Evolutionary conservation across 1,140 invertebrate genomes (phyloP).

Genomic region (Batillaria attramentaria): DNA sequence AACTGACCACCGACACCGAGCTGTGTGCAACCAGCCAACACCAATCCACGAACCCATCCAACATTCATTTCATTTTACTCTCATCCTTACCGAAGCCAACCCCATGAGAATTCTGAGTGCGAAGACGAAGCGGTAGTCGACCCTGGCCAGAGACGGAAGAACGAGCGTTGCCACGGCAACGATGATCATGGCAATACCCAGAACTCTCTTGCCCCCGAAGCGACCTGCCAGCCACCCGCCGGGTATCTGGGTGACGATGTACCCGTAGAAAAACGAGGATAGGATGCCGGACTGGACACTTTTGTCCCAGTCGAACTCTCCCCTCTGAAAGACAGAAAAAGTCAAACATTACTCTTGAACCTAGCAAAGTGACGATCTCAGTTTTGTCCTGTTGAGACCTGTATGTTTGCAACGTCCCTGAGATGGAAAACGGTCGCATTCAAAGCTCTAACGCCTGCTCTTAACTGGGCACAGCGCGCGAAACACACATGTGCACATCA

Average conservation of each 20-base stretch:
- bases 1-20: too few relatives aligned
- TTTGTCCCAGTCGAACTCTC: constrained; percentile 47
- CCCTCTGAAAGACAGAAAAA: constrained; percentile 82
- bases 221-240: constrained; percentile 75
- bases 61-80: too few relatives aligned
- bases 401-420: neutral
- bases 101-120: constrained; percentile 52
- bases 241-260: constrained; percentile 83
- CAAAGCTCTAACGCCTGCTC: neutral
- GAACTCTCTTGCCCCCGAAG: constrained; percentile 67
- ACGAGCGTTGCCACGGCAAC: constrained; percentile 51
- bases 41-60: too few relatives aligned
- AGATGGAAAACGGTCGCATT: neutral
- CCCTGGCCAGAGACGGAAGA: constrained; percentile 52
- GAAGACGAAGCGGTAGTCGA: constrained; percentile 42
- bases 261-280: constrained; percentile 39
- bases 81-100: constrained; percentile 53
- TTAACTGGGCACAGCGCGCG: neutral
- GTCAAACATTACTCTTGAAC: too few relatives aligned
- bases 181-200: constrained; percentile 48
- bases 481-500: neutral
- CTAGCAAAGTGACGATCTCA: too few relatives aligned
- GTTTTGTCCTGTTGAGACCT: too few relatives aligned
- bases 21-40: too few relatives aligned
- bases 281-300: constrained; percentile 30